Base-by-base conservation (phyloP, 2,888 invertebrate species). In the Xanthorhoe spadicearia region DNA sequence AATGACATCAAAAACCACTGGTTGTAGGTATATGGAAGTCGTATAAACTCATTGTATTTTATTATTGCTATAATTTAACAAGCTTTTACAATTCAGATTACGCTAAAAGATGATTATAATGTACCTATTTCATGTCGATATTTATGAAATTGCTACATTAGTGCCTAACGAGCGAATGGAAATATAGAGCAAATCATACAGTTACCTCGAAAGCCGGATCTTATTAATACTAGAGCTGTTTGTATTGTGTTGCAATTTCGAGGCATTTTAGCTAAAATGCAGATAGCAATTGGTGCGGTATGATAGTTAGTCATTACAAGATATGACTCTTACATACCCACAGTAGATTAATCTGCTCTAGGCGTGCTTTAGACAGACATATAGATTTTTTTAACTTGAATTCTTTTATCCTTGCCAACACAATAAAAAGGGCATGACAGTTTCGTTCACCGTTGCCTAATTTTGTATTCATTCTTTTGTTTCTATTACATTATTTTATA, bases 231-330 rank as follows among this genome's bases (percentile, higher is more conserved):
- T 67, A 69, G 64, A 68, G 66, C 64, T 63, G 61, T 68, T 66
- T 68, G 68, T 66, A 73, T 70, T 73, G 72, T 81, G 80, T 76
- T 76, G 84, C 75, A 84, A 85, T 54, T 69, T 61, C 73, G 72
- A 70, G 70, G 69, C 67, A 74, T 78, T 77, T 76, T 75, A 74
- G 74, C 72, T 75, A 69, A 80, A 79, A 62, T 68, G 68, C 60
- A 58, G 51, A 51, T 75, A 72, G 72, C 70, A 63, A 74, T 77
- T 76, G 75, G 78, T 80, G 80, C 79, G 80, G 78, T 80, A 80
- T 80, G 76, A 80, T 48, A 17, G 7, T 13, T 48, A 48, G 79
- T 83, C 83, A 56, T 56, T 50, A 35, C 51, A 46, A 28, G 38
- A 59, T 54, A 43, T 38, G 46, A 43, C 13, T 19, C 54, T 18